These are phyloP conservation scores for Coreius guichenoti DNA, from an alignment of 2,797 vertebrate genomes.

Conservation along the genomic window DNA sequence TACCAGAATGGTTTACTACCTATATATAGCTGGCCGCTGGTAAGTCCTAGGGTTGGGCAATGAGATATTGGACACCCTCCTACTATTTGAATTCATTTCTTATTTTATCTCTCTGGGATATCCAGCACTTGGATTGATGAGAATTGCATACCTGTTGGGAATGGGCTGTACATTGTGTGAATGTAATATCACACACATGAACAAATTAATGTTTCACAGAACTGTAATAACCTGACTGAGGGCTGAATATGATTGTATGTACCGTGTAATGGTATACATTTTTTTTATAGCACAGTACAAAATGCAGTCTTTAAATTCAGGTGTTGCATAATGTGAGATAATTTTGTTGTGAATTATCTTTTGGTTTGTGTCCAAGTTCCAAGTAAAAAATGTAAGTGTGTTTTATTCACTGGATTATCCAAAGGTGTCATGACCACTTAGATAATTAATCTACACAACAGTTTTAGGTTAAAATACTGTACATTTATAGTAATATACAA, in stretches of 20 bases:
- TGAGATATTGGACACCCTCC: constrained; percentile 42
- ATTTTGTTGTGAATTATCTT: not conserved
- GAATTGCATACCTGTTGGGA: constrained; percentile 20
- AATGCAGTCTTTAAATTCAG: not conserved
- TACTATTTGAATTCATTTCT: constrained; percentile 27
- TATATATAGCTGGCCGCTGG: constrained; percentile 35
- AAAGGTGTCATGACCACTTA: not conserved
- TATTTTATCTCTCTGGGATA: constrained; percentile 35
- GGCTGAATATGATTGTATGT: not conserved
- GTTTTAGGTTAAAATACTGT: not conserved
- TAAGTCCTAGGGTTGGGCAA: constrained; percentile 18
- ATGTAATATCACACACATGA: not conserved
- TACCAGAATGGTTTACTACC: not conserved
- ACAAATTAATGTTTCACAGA: not conserved
- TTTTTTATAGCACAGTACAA: not conserved
- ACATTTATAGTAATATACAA: not conserved
- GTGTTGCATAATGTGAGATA: not conserved
- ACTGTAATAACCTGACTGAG: not conserved
- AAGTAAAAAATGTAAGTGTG: not conserved
- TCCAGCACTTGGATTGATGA: not conserved
- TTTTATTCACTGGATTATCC: not conserved
- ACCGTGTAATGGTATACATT: not conserved
- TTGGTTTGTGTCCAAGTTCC: not conserved
- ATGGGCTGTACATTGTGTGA: not conserved
- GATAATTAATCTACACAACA: not conserved